Base-by-base conservation (phyloP, 2,797 vertebrate species). In the Jordanella pulchra region DNA sequence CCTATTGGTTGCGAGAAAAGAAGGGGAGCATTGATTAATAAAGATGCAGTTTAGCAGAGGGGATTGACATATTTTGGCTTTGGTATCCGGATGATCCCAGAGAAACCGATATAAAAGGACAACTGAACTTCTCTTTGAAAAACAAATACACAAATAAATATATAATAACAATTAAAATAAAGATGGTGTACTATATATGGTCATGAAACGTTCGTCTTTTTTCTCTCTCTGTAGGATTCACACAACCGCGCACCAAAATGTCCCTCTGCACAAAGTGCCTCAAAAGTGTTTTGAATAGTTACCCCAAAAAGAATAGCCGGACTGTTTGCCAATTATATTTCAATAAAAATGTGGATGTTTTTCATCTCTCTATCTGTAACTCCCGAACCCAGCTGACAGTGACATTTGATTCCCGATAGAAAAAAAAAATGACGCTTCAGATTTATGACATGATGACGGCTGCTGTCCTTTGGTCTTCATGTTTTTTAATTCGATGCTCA, bases 51-150 rank as follows among this genome's bases (percentile, higher is more conserved):
- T 71, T 67, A 7, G 75, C 78, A 50, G 79, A 71, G 48, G 63
- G 25, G 75, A 74, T 85, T 61, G 0, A 18, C 18, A 1, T 67
- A 81, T 78, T 73, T 86, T 80, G 87, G 84, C 76, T 76, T 73
- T 77, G 84, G 86, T 85, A 86, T 87, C 86, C 71, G 69, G 77
- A 86, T 89, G 73, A 86, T 84, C 76, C 28, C 80, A 54, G 71
- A 72, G 78, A 84, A 76, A 79, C 81, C 77, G 75, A 68, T 76
- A 84, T 82, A 66, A 45, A 73, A 77, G 69, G 28, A 71, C 69
- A 79, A 69, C 68, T 78, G 65, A 83, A 69, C 70, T 79, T 81
- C n/a, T 80, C 65, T 83, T 82, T 84, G 56, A 68, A 65, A 79
- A 85, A 76, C 50, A 39, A 13, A 23, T 23, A 32, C 28, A 55